Conservation (phyloP, 2,888 invertebrate species). For the Ectemnius continuus region DNA sequence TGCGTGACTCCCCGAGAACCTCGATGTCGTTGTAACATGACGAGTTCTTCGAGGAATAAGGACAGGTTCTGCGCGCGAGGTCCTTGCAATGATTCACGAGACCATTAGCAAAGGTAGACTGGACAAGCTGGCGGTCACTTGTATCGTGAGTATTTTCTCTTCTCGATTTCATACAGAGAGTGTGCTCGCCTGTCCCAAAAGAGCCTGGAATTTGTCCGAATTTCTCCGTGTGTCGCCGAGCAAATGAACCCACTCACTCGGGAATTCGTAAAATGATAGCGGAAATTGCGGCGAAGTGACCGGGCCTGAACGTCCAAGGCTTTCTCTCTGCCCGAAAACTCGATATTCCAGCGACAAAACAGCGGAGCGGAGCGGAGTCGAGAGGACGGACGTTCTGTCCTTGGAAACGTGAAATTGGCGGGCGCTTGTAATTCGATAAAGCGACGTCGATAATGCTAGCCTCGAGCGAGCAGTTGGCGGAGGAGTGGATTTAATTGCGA, state of each 20-base stretch:
- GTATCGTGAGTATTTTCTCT: neutral
- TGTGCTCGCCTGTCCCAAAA: neutral
- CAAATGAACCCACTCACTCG: neutral
- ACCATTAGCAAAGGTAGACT: constrained; percentile 12
- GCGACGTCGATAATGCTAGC: neutral
- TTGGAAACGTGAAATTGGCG: neutral
- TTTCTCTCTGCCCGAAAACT: constrained; percentile 32
- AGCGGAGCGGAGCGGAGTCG: neutral
- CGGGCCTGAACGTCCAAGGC: neutral
- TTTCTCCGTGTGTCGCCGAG: constrained; percentile 21
- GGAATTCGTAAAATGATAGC: constrained; percentile 45
- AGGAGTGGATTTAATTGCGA: too few species aligned
- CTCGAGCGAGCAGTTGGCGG: neutral
- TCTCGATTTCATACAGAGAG: neutral
- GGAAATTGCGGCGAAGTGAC: constrained; percentile 52
- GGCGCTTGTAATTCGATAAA: constrained; percentile 8
- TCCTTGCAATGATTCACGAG: constrained; percentile 30
- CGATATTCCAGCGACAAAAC: constrained; percentile 23
- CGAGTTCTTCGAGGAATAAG: neutral
- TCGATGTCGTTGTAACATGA: neutral
- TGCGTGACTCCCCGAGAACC: too few species aligned
- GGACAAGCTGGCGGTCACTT: constrained; percentile 20
- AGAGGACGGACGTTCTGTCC: neutral
- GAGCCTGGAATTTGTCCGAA: constrained; percentile 20
- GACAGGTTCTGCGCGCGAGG: constrained; percentile 13